Conservation (phyloP, 2,888 invertebrate genomes). For the Netelia virgata region DNA sequence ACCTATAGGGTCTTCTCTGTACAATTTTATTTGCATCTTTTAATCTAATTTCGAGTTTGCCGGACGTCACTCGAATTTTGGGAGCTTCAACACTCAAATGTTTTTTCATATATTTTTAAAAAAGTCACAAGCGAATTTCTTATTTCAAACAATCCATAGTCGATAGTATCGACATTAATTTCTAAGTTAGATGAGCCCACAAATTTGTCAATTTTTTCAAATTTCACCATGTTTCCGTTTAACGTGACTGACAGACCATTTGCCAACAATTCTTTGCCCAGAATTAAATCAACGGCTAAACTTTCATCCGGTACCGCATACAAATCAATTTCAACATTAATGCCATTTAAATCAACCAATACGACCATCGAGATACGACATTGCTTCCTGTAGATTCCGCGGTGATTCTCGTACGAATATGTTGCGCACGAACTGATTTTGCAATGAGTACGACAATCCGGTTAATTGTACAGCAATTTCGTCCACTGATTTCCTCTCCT, state of each 20-base stretch:
- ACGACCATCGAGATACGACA: constrained; percentile 7
- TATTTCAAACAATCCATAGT: neutral
- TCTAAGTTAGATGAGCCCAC: constrained; percentile 8
- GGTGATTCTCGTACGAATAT: neutral
- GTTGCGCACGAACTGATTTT: neutral
- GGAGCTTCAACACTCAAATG: constrained; percentile 10
- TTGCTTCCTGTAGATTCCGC: neutral
- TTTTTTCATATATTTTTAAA: neutral
- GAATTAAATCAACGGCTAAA: neutral
- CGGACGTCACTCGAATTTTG: constrained; percentile 15
- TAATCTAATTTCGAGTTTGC: neutral
- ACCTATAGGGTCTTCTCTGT: constrained; percentile 12
- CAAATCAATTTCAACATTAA: neutral
- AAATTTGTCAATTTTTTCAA: neutral
- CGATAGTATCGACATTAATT: neutral
- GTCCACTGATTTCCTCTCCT: too few species aligned
- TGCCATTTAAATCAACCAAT: neutral
- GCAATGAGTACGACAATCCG: constrained; percentile 1
- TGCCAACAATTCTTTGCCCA: too few species aligned
- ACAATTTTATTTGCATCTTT: constrained; percentile 12
- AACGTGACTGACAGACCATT: neutral
- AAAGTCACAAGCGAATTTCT: neutral
- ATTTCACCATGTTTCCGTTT: neutral
- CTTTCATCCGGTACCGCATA: constrained; percentile 22
- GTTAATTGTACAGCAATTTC: neutral